Conservation (phyloP, 1,140 invertebrate genomes). For the Halictus rubicundus region DNA sequence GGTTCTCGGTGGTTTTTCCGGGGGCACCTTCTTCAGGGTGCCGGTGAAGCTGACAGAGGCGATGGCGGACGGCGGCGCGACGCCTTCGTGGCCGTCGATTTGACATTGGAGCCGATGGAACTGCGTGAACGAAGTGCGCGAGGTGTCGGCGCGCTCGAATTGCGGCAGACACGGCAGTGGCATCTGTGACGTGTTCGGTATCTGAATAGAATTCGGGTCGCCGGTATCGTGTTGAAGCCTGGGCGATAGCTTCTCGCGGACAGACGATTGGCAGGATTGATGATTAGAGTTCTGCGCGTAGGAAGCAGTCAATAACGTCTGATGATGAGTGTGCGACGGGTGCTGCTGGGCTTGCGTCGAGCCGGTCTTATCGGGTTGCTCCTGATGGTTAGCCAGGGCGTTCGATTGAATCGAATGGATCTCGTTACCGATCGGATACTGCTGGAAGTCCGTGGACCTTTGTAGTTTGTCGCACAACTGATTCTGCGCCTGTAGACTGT, state of each 20-base stretch:
- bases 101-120: slow-evolving; percentile 72
- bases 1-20: slow-evolving; percentile 79
- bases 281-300: slow-evolving; percentile 59
- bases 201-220: slow-evolving; percentile 70
- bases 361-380: slow-evolving; percentile 54
- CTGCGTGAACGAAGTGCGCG: slow-evolving; percentile 68
- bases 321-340: slow-evolving; percentile 68
- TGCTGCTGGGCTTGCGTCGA: slow-evolving; percentile 48
- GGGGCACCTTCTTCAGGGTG: slow-evolving; percentile 78
- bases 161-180: slow-evolving; percentile 73
- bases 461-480: slow-evolving; percentile 70
- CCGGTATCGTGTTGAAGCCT: slow-evolving; percentile 69
- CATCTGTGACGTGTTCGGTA: slow-evolving; percentile 75
- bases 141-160: slow-evolving; percentile 73
- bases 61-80: slow-evolving; percentile 46
- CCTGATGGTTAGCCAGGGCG: slow-evolving; percentile 67
- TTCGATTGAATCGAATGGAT: slow-evolving; percentile 62
- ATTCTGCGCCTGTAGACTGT: slow-evolving; percentile 70
- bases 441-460: slow-evolving; percentile 58
- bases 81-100: slow-evolving; percentile 67
- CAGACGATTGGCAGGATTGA: slow-evolving; percentile 70
- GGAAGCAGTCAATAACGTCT: slow-evolving; percentile 65
- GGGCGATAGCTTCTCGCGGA: slow-evolving; percentile 73
- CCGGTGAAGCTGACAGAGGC: slow-evolving; percentile 68
- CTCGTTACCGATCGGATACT: slow-evolving; percentile 55